Conservation (phyloP, 2,113 vertebrate species). For the Crotalus horridus region DNA sequence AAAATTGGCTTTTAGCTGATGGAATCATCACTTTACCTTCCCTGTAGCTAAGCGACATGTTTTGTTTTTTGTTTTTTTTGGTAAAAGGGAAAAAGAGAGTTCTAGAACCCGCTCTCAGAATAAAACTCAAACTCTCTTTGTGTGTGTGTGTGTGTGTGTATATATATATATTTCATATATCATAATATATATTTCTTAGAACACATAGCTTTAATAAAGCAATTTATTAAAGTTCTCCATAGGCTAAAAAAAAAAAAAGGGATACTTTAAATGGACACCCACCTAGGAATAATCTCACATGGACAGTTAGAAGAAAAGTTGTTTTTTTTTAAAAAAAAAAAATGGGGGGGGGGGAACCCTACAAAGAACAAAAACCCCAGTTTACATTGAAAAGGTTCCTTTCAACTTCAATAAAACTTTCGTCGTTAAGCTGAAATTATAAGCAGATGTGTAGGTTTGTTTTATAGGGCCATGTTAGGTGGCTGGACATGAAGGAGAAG, state of each 20-base stretch:
- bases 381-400: conserved; percentile 32
- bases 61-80: not conserved
- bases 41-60: not conserved
- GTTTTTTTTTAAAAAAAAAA: not conserved
- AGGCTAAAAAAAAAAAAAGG: not conserved
- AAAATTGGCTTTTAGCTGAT: conserved; percentile 2
- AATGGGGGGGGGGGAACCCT: not conserved
- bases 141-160: not conserved
- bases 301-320: not conserved
- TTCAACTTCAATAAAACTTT: conserved; percentile 64
- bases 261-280: not conserved
- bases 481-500: not conserved
- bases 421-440: conserved; percentile 67
- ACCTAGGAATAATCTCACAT: not conserved
- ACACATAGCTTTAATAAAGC: conserved; percentile 13
- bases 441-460: conserved; percentile 62
- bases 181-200: conserved; percentile 34
- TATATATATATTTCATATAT: conserved; percentile 22
- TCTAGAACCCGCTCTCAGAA: not conserved
- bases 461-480: conserved; percentile 21
- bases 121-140: not conserved
- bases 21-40: not conserved
- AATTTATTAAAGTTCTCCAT: not conserved
- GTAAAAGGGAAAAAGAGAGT: not conserved
- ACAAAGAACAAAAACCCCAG: not conserved